Evolutionary conservation across 2,888 invertebrate genomes (phyloP), one percentile per base, ranked within the genome.

Genomic region (Mystacides longicornis): DNA sequence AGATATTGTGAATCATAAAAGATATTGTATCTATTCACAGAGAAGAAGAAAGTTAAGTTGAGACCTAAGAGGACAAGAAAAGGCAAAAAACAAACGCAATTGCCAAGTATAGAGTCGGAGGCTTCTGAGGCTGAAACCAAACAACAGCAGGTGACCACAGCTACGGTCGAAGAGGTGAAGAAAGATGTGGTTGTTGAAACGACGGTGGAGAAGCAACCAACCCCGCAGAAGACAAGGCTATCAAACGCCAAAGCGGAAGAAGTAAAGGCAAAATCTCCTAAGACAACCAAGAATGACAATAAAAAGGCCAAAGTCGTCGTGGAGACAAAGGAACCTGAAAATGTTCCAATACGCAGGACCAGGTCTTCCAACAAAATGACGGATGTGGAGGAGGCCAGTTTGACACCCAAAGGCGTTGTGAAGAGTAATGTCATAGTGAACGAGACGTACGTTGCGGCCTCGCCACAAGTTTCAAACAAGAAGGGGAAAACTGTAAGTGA

Each of bases 31-130:
- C n/a, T n/a, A n/a, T n/a, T 23, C 20, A 31, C 23, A 50, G 56
- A 56, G 19, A 20, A 33, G n/a, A 56, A 56, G 37, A 56, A 56
- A 33, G 51, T 51, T 16, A 52, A 56, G 46, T 46, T 23, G 23
- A 52, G 56, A 23, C 46, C 56, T 1, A 56, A 56, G 37, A 49
- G 56, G 45, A 56, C 56, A 16, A 49, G 49, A 31, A 56, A 56
- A 19, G 54, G 43, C 21, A 49, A 31, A 49, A 16, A 45, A 19
- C 45, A 45, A 45, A 19, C 9, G 16, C 43, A 21, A 37, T 42
- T 46, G 27, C 27, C 27, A 5, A 11, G 5, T 27, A 27, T 27
- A 27, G 27, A 27, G 14, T 37, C 37, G 3, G 37, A 14, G 14
- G 14, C 37, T 37, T 37, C 37, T 37, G 14, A n/a, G n/a, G n/a